phyloP scores from a whole-genome alignment of 2,797 vertebrate genomes.

The Dendrocincla tyrannina region DNA sequence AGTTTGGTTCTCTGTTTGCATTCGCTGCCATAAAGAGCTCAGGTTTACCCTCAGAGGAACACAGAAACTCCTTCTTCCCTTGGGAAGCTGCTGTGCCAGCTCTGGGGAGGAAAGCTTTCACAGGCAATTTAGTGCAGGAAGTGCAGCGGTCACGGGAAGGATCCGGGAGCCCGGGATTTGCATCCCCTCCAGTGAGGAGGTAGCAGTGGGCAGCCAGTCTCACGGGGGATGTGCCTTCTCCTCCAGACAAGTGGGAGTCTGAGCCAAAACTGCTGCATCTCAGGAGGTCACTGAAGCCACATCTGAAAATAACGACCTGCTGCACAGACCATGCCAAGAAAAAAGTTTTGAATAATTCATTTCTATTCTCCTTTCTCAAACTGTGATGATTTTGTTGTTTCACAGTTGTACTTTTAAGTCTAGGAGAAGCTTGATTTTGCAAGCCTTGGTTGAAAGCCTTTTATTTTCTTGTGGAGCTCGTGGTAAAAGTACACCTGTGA shows the following conservation, averaged over 20 bases:
- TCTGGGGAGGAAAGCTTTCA: neutral
- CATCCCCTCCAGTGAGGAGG: neutral
- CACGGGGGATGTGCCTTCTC: neutral
- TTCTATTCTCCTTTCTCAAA: neutral
- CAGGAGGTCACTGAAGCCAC: neutral
- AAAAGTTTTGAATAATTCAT: neutral
- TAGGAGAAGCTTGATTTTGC: neutral
- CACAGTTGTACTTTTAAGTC: neutral
- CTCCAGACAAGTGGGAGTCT: neutral
- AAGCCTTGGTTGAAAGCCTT: neutral
- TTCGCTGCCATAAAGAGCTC: neutral
- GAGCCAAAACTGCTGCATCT: neutral
- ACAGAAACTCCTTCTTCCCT: neutral
- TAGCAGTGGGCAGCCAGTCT: neutral
- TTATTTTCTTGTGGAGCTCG: neutral
- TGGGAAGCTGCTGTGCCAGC: neutral
- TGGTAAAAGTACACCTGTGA: neutral
- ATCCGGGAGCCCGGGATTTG: neutral
- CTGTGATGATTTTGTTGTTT: neutral
- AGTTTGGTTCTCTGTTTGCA: neutral
- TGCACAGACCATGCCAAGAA: neutral
- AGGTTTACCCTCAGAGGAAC: neutral
- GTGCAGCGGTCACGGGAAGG: neutral
- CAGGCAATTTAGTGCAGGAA: neutral
- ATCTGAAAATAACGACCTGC: neutral